A percentile compares a stretch with the other conserved stretches of the same genome.
Conservation (phyloP, 2,888 invertebrate genomes). For the Heterodera filipjevi region DNA sequence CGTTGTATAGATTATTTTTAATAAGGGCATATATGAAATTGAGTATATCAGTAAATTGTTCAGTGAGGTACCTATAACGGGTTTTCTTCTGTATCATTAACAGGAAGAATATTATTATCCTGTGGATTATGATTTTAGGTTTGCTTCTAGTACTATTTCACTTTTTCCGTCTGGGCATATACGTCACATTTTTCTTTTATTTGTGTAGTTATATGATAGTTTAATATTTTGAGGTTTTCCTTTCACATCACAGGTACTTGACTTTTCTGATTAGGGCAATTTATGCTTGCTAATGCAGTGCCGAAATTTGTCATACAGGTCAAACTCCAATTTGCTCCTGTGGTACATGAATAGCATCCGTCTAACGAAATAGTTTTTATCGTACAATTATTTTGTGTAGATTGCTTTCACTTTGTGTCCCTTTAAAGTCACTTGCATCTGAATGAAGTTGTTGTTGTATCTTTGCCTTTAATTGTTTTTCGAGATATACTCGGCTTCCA, state of each 20-base stretch:
- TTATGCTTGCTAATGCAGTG: too few species aligned
- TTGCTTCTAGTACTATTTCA: not conserved
- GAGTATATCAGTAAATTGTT: not conserved
- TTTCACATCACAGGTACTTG: too few species aligned
- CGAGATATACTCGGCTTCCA: not conserved
- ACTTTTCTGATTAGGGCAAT: too few species aligned
- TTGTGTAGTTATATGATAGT: too few species aligned
- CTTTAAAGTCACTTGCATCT: not conserved
- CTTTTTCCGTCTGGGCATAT: not conserved
- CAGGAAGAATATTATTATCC: not conserved
- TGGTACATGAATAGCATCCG: not conserved
- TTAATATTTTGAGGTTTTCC: too few species aligned
- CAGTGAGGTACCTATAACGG: not conserved
- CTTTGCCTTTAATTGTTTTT: not conserved
- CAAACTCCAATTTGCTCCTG: not conserved
- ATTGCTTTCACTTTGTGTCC: not conserved
- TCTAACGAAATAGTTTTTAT: not conserved
- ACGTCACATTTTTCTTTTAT: not conserved
- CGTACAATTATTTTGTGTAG: not conserved
- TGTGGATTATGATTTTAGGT: not conserved
- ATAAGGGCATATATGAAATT: not conserved
- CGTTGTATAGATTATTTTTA: not conserved
- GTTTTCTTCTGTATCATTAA: not conserved
- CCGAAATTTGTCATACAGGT: not conserved
- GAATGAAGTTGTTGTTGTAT: not conserved